These are phyloP conservation scores for Gortyna flavago DNA, from an alignment of 2,888 invertebrate species.

Conservation along the genomic window DNA sequence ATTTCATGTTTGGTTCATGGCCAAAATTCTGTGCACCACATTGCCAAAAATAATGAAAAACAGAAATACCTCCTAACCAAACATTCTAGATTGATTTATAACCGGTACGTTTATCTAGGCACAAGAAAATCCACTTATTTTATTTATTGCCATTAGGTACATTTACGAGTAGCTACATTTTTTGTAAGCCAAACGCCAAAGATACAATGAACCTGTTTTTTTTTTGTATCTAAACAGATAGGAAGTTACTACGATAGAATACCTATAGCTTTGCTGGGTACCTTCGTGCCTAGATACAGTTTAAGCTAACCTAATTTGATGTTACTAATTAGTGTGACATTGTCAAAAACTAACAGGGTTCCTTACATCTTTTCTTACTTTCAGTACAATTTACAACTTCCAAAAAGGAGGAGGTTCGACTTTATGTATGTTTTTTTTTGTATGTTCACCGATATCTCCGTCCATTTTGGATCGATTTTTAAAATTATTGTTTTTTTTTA, in stretches of 20 bases:
- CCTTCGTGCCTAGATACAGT: background rate
- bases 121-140: constrained; percentile 31
- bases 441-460: no score
- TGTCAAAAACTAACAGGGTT: background rate
- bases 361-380: background rate
- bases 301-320: constrained; percentile 20
- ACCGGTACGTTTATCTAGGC: constrained; percentile 10
- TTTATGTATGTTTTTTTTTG: no score
- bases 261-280: background rate
- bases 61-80: background rate
- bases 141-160: constrained; percentile 22
- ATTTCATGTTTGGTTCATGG: no score
- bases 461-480: no score
- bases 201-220: constrained; percentile 31
- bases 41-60: background rate
- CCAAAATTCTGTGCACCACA: background rate
- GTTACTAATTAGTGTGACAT: constrained; percentile 34
- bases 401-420: no score
- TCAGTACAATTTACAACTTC: no score
- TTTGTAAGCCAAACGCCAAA: constrained; percentile 48
- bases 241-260: constrained; percentile 22
- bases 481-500: no score
- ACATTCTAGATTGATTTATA: constrained; percentile 2
- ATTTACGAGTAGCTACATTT: constrained; percentile 48
- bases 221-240: constrained; percentile 29